Conservation (phyloP, 1,140 invertebrate genomes). For the Drosophila malerkotliana region DNA sequence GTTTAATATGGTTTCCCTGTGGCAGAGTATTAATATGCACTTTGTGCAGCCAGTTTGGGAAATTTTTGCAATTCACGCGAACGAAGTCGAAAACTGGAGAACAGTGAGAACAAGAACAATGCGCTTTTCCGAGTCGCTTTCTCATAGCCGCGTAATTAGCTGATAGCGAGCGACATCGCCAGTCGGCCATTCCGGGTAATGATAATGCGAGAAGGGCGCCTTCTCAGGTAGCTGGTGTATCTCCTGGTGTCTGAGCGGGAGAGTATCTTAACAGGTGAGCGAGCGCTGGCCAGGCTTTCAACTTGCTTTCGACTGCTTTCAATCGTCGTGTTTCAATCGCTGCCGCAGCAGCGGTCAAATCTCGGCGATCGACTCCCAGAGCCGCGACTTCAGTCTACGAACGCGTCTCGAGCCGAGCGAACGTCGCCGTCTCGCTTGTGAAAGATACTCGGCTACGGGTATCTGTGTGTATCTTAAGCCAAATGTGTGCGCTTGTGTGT, state of each 20-base stretch:
- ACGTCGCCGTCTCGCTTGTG: conserved; percentile 49
- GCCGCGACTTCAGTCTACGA: conserved; percentile 68
- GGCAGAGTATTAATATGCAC: conserved; percentile 45
- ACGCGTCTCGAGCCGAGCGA: conserved; percentile 69
- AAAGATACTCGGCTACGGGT: conserved; percentile 21
- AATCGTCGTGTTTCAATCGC: conserved; percentile 25
- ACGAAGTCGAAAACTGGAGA: conserved; percentile 28
- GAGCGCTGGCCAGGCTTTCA: conserved; percentile 46
- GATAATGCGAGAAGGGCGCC: conserved; percentile 75
- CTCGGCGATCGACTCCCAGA: conserved; percentile 52
- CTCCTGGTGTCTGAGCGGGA: conserved; percentile 3
- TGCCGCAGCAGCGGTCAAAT: conserved; percentile 47
- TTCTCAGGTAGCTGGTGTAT: conserved; percentile 60
- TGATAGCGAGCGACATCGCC: conserved; percentile 67
- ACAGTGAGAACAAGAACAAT: conserved; percentile 57
- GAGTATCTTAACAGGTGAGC: conserved; percentile 6
- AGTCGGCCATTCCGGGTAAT: conserved; percentile 64
- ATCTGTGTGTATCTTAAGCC: conserved; percentile 15
- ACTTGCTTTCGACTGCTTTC: conserved; percentile 56
- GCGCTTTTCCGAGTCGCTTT: conserved; percentile 48
- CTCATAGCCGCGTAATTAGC: conserved; percentile 71
- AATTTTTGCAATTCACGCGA: conserved; percentile 53
- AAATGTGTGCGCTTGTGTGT: conserved; percentile 21
- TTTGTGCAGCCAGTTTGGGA: conserved; percentile 55
- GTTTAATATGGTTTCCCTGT: background rate